Base-by-base conservation (phyloP, 2,113 vertebrate genomes). In the Gasterosteus aculeatus region DNA sequence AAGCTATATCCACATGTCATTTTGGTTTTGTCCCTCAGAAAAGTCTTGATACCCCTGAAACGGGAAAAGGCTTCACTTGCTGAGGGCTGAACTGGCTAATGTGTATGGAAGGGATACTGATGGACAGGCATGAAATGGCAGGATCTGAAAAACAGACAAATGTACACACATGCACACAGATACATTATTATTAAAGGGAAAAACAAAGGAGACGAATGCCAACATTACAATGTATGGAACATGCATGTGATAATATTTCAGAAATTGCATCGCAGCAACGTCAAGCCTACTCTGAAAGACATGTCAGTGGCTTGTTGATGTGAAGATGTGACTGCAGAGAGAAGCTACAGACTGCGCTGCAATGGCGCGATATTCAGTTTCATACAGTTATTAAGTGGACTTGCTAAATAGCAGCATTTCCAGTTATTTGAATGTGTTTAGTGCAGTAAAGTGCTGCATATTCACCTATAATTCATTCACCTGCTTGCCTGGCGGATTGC, bases 401-500 rank as follows among this genome's bases (percentile, higher is more conserved):
- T 41, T 33, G 18, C 19, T 16, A 18, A 41, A 62, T 22, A 1
- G 18, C 26, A 78, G 47, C n/a, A 16, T 51, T 71, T 51, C 3
- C 61, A 12, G 41, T 29, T 14, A 39, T 26, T 62, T 26, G 14
- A n/a, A 10, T 22, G 11, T 31, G 47, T 44, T 69, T 33, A 46
- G 18, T 41, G 11, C 15, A 18, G n/a, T 19, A 2, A 51, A 66
- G 9, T 58, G 58, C 16, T 57, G 31, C 10, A 49, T 65, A 71
- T 59, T 82, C 19, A 76, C 31, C 6, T 26, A 35, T 31, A 15
- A 67, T 31, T 41, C 11, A 46, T 58, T 82, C 54, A 97, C 97
- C 93, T 95, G 93, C 95, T 95, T 5, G 95, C 92, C 14, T 93
- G 94, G 46, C 93, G 95, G 80, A 97, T 96, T 57, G 96, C 94